phyloP scores from a whole-genome alignment of 2,888 invertebrate genomes.

The Oscheius sp. region DNA sequence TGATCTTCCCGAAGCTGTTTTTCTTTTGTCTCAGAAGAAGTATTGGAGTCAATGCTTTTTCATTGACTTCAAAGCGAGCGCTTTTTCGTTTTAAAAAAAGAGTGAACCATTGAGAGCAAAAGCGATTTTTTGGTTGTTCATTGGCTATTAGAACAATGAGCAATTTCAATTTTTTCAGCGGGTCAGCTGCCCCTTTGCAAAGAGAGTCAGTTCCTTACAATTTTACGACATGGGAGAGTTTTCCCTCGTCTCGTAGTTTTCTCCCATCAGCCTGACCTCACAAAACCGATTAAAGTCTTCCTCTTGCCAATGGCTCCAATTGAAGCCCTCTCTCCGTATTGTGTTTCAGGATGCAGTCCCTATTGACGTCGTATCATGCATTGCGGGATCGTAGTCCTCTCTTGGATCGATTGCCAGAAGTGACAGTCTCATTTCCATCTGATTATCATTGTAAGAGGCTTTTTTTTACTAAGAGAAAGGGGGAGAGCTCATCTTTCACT shows the following conservation, averaged over 20 bases:
- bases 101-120: too few species aligned
- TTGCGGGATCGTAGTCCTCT: conserved; percentile 15
- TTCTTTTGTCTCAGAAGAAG: not conserved
- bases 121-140: too few species aligned
- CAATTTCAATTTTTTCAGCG: too few species aligned
- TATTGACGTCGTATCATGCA: conserved; percentile 29
- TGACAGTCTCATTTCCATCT: not conserved
- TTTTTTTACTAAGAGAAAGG: not conserved
- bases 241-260: not conserved
- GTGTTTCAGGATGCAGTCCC: conserved; percentile 28
- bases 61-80: too few species aligned
- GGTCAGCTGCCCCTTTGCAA: not conserved
- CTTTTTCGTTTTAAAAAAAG: not conserved
- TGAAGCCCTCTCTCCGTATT: not conserved
- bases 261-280: not conserved
- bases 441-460: conserved; percentile 2
- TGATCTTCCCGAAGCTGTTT: not conserved
- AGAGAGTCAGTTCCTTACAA: not conserved
- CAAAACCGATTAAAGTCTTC: conserved; percentile 9
- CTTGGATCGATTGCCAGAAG: conserved; percentile 22
- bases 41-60: not conserved
- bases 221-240: not conserved
- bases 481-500: not conserved
- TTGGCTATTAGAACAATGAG: too few species aligned
- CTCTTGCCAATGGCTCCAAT: not conserved